phyloP scores from a whole-genome alignment of 2,888 invertebrate species.

The Sphinx pinastri region DNA sequence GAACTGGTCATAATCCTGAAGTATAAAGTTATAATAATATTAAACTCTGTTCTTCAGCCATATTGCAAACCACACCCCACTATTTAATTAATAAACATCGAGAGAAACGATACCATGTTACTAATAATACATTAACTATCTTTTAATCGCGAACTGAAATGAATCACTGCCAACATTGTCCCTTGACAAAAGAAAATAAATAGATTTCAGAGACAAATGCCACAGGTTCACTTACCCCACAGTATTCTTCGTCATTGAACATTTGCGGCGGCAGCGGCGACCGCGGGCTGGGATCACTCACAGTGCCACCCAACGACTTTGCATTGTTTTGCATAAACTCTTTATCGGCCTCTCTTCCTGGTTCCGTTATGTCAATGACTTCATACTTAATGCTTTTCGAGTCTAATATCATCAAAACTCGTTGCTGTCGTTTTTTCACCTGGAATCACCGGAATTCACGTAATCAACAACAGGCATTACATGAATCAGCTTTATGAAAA shows the following conservation, averaged over 20 bases:
- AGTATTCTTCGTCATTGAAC: slow-evolving; percentile 95
- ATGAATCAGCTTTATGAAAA: slow-evolving; percentile 71
- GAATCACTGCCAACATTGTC: slow-evolving; percentile 10
- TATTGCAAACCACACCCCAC: not conserved
- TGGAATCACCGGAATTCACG: slow-evolving; percentile 76
- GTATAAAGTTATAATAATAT: too few species aligned
- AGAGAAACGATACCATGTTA: not conserved
- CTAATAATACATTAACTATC: slow-evolving; percentile 10
- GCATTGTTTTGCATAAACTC: slow-evolving; percentile 96
- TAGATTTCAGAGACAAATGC: slow-evolving; percentile 2
- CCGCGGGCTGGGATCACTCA: slow-evolving; percentile 88
- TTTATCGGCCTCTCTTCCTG: slow-evolving; percentile 93
- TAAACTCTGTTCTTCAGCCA: not conserved
- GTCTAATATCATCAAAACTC: slow-evolving; percentile 96
- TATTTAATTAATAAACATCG: not conserved
- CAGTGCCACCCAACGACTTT: slow-evolving; percentile 89
- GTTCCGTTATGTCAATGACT: slow-evolving; percentile 97
- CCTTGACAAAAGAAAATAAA: not conserved
- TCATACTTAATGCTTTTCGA: slow-evolving; percentile 95
- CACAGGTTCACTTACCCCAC: slow-evolving; percentile 88
- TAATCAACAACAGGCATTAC: slow-evolving; percentile 68
- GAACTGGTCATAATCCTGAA: slow-evolving; percentile 96
- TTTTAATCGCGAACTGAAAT: slow-evolving; percentile 14
- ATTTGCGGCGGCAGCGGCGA: slow-evolving; percentile 96
- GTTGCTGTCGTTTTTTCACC: slow-evolving; percentile 98